phyloP scores from a whole-genome alignment of 1,140 invertebrate genomes.

The Heterodera carotae region DNA sequence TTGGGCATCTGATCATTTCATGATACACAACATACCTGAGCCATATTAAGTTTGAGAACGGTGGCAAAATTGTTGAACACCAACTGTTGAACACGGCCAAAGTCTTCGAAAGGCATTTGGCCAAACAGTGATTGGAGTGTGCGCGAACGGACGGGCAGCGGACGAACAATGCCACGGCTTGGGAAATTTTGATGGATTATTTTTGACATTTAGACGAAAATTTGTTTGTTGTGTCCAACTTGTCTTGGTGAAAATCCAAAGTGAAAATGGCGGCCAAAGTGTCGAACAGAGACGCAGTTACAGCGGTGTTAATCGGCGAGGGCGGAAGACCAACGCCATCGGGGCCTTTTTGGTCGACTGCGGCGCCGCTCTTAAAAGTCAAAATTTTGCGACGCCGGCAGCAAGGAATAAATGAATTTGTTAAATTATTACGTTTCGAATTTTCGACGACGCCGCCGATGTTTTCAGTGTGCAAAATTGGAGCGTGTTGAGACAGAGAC shows the following conservation, averaged over 20 bases:
- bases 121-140: neutral
- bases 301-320: slow-evolving; percentile 7
- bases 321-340: neutral
- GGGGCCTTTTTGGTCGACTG: neutral
- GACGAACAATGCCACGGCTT: slow-evolving; percentile 23
- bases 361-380: neutral
- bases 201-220: neutral
- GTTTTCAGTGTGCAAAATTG: slow-evolving; percentile 4
- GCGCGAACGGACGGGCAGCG: neutral
- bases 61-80: slow-evolving; percentile 17
- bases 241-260: slow-evolving; percentile 27
- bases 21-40: neutral
- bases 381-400: neutral
- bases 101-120: slow-evolving; percentile 17
- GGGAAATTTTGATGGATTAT: neutral
- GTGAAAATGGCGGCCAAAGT: slow-evolving; percentile 18
- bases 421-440: neutral
- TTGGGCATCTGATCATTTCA: no score
- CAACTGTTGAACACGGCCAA: slow-evolving; percentile 15
- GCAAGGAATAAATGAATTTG: neutral
- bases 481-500: slow-evolving; percentile 19
- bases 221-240: neutral
- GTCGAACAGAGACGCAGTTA: slow-evolving; percentile 19
- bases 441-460: neutral
- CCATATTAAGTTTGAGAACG: slow-evolving; percentile 16